Evolutionary conservation across 1,140 invertebrate species (phyloP).

Genomic region (Apis laboriosa): DNA sequence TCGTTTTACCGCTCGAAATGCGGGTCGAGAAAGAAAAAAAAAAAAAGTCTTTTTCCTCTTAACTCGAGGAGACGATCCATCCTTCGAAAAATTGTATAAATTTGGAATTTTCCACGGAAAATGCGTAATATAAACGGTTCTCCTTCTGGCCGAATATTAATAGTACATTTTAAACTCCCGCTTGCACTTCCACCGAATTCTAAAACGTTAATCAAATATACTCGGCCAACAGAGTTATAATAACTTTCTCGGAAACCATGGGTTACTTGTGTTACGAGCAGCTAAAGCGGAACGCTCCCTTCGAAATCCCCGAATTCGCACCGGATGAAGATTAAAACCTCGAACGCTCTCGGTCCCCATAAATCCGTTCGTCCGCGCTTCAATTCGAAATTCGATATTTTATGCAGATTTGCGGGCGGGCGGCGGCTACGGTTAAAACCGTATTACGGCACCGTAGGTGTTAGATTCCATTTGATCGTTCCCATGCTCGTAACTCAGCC

Average conservation of each 20-base stretch:
- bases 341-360: neutral
- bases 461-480: conserved; percentile 57
- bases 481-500: conserved; percentile 44
- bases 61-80: too few relatives aligned
- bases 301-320: neutral
- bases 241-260: neutral
- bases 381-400: conserved; percentile 51
- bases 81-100: too few relatives aligned
- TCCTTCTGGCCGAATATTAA: neutral
- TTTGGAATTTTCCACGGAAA: neutral
- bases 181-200: neutral
- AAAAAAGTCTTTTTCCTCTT: too few relatives aligned
- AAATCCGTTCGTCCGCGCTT: conserved; percentile 18
- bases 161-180: neutral
- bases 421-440: conserved; percentile 41
- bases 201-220: conserved; percentile 2
- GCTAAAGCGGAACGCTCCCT: too few relatives aligned
- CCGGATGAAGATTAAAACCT: conserved; percentile 11
- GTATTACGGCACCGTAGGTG: conserved; percentile 50
- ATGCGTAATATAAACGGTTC: neutral
- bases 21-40: too few relatives aligned
- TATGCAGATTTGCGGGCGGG: conserved; percentile 41
- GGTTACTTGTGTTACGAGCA: neutral
- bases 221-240: neutral
- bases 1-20: neutral